These are phyloP conservation scores for Hyaena hyaena DNA, from an alignment of 2,113 vertebrate species.

Conservation along the genomic window DNA sequence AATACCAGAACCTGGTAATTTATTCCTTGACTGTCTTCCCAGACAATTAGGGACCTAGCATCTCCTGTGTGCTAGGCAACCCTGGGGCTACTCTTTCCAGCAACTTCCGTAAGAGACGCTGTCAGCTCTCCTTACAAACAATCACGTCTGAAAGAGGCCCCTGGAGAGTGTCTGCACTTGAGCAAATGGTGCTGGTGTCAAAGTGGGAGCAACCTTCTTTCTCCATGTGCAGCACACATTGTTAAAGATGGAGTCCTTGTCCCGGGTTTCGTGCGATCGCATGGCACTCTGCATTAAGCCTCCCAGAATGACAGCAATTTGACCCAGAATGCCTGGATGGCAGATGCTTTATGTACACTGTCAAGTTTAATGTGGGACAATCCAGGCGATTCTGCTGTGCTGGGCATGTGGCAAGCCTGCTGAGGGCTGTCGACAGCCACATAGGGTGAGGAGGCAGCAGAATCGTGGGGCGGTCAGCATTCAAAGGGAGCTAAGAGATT, in stretches of 20 bases:
- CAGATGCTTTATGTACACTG: not conserved
- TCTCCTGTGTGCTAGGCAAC: not conserved
- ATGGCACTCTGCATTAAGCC: not conserved
- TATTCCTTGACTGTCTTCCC: conserved; percentile 42
- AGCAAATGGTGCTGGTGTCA: fast-evolving
- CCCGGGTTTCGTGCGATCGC: fast-evolving
- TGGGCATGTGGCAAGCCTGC: not conserved
- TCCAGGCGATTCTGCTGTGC: not conserved
- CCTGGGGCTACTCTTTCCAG: not conserved
- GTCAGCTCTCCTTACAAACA: not conserved
- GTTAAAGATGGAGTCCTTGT: not conserved
- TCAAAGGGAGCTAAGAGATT: not conserved
- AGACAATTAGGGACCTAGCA: conserved; percentile 20
- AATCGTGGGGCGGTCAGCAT: not conserved
- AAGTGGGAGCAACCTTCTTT: not conserved
- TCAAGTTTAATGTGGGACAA: not conserved
- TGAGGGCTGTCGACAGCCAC: not conserved
- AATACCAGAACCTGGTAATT: not conserved
- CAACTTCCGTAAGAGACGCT: not conserved
- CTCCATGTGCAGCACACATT: fast-evolving
- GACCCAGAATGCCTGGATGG: not conserved
- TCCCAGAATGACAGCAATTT: not conserved
- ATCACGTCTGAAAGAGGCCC: not conserved
- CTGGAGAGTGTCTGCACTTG: not conserved
- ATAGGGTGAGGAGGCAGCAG: not conserved